Percentiles rank a stretch among this genome's conserved stretches.
Conservation (phyloP, 64 coral and sea anemone genomes). For the Acropora yongei region DNA sequence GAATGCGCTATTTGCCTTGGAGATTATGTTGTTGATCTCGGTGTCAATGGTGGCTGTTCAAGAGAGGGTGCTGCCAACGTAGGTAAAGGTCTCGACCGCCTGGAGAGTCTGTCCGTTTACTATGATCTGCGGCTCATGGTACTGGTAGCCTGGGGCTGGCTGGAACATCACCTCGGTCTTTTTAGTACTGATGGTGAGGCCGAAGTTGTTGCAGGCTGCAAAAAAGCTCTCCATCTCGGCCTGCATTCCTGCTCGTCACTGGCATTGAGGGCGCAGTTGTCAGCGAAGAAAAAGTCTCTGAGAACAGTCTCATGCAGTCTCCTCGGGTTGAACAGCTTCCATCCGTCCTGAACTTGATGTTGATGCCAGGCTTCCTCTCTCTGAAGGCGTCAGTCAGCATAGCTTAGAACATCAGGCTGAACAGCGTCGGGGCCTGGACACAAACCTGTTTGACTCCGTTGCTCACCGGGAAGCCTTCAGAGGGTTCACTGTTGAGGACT, state of each 20-base stretch:
- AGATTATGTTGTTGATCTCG: constrained; percentile 37
- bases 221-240: background rate
- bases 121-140: background rate
- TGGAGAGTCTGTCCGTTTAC: constrained; percentile 19
- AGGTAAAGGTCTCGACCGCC: constrained; percentile 33
- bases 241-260: background rate
- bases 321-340: background rate
- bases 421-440: background rate
- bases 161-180: constrained; percentile 51
- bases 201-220: constrained; percentile 16
- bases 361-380: background rate
- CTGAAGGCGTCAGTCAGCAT: constrained; percentile 7
- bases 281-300: constrained; percentile 6
- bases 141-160: background rate
- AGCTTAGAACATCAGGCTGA: background rate
- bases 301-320: constrained; percentile 10
- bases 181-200: constrained; percentile 58
- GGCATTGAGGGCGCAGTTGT: constrained; percentile 49
- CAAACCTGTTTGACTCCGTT: constrained; percentile 44
- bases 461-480: constrained; percentile 8
- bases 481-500: no score
- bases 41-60: background rate
- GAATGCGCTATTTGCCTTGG: constrained; percentile 50
- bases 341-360: background rate
- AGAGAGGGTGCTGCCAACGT: constrained; percentile 48